Base-by-base conservation (phyloP, 2,113 vertebrate genomes). In the Gasterosteus aculeatus region DNA sequence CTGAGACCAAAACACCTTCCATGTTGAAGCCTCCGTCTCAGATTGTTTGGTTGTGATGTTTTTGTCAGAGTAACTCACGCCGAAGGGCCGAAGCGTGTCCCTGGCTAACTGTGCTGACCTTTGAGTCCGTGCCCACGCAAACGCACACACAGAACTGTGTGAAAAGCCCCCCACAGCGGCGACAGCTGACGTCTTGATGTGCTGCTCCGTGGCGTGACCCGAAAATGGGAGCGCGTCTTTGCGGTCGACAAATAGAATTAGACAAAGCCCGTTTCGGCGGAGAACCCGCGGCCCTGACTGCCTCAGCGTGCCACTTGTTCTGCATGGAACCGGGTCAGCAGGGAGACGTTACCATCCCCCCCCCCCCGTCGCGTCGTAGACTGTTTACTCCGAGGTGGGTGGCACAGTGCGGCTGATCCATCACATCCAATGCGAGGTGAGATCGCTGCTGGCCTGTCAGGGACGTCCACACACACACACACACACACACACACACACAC, bases 161-260 rank as follows among this genome's bases (percentile, higher is more conserved):
- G 53, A 35, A 29, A 70, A 72, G 80, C 59, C 47, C 10, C 42
- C 44, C 72, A 6, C 35, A 60, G 71, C 6, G 33, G 63, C 42
- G 35, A 53, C 2, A 58, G 72, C 54, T 53, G 79, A 69, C 38
- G 26, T 33, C 70, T 72, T 15, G 42, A 12, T 12, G 65, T 39
- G 73, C 83, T 46, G 62, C 64, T 60, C 14, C 26, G 61, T 10
- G 42, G 53, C 41, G 4, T 9, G 77, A 86, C 89, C 86, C 83
- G 15, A 60, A 51, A 84, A 86, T 75, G 49, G 6, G 18, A 77
- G 70, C 3, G 31, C 22, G 80, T 78, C 73, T 65, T 38, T n/a
- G 73, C 79, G 59, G 87, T 85, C 85, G 87, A 91, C 84, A 75
- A 88, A 90, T 75, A 62, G 77, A 87, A 91, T 89, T 70, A 90